phyloP scores from a whole-genome alignment of 2,113 vertebrate species.

The Rhipidura dahli region DNA sequence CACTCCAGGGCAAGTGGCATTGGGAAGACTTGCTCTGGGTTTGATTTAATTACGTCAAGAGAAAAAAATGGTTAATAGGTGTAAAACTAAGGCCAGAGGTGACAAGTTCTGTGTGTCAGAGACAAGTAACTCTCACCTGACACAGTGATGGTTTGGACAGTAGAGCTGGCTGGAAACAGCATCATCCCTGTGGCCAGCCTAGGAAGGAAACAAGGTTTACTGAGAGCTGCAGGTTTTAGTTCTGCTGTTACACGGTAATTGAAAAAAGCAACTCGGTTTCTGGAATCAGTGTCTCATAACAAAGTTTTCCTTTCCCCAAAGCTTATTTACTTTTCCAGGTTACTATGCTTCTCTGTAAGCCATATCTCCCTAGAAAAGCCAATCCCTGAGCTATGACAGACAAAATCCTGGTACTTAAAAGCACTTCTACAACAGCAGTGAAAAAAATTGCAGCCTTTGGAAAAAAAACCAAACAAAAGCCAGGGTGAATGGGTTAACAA shows the following conservation, averaged over 20 bases:
- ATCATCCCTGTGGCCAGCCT: background rate
- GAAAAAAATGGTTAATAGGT: background rate
- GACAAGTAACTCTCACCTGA: background rate
- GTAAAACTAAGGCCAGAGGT: background rate
- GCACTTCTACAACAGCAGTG: background rate
- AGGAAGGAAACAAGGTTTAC: background rate
- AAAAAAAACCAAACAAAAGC: background rate
- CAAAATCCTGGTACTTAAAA: background rate
- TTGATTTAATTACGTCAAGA: background rate
- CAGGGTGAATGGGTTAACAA: background rate
- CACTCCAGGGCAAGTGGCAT: background rate
- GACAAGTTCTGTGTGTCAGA: background rate
- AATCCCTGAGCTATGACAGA: background rate
- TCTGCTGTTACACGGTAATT: background rate
- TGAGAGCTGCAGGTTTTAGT: background rate
- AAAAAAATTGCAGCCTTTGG: background rate
- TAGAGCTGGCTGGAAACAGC: background rate
- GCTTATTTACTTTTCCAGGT: background rate
- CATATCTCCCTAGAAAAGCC: background rate
- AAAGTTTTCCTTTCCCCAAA: background rate
- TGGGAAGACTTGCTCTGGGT: background rate
- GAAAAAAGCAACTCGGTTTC: background rate
- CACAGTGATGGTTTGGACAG: background rate
- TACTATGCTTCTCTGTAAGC: background rate
- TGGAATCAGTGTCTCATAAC: background rate